Evolutionary conservation across 2,888 invertebrate species (phyloP), one percentile per base, ranked within the genome.

Genomic region (Polylopha cassiicola): DNA sequence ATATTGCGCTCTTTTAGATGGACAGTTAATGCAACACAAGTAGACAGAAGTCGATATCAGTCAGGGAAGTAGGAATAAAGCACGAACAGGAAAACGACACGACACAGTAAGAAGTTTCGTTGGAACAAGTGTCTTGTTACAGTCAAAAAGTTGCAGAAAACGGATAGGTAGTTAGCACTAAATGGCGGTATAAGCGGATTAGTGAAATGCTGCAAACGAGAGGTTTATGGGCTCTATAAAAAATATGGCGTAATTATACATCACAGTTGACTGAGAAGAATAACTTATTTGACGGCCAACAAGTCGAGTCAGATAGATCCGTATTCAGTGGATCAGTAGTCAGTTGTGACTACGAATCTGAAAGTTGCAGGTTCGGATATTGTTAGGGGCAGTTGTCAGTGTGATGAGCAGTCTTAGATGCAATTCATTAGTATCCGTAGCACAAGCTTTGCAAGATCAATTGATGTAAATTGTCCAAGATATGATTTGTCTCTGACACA

Each of bases 101-200:
- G 47, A 49, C 60, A 51, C 55, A 29, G 43, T 36, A 43, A 46
- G 43, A 49, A 49, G 47, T 49, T 53, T 55, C 51, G 44, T 46
- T 46, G 36, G 31, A 49, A 46, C 53, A 53, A 51, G 48, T 47
- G 50, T 53, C 64, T 64, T 58, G 60, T 62, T 62, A 61, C 51
- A 55, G 48, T 53, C 46, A 45, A 48, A 39, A 52, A 59, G 47
- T 59, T 48, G 45, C 37, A 43, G 48, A 51, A 48, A 39, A 55
- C 46, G 31, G 36, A 55, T 52, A 46, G 50, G 47, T 58, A 51
- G 52, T 61, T 58, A 55, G 43, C 48, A 42, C 50, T 48, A 43
- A 43, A 33, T 27, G 36, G 39, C 15, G 20, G 44, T 41, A 30
- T 28, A 39, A 41, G 44, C 22, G 33, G 31, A 34, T 44, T 36